These are phyloP conservation scores for Enteromius treurensis DNA, from an alignment of 2,797 vertebrate genomes.

Conservation along the genomic window DNA sequence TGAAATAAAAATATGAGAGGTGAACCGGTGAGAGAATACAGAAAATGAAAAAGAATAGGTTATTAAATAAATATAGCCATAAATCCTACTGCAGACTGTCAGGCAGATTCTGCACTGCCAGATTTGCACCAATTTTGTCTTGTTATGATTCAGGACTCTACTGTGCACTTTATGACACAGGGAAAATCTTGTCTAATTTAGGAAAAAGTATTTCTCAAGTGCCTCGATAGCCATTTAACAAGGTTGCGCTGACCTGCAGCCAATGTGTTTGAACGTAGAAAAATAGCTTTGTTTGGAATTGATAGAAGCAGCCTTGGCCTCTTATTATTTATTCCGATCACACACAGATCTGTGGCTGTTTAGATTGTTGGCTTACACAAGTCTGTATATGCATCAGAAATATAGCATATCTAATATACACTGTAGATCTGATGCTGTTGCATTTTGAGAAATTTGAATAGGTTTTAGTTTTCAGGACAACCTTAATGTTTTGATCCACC, in stretches of 20 bases:
- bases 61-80: conserved; percentile 21
- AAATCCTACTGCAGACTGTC: not conserved
- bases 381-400: not conserved
- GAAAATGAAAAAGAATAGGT: conserved; percentile 7
- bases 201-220: conserved; percentile 35
- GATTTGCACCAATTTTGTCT: conserved; percentile 17
- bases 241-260: conserved; percentile 32
- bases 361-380: not conserved
- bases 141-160: conserved; percentile 23
- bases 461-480: no score
- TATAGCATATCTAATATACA: not conserved
- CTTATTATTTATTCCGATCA: not conserved
- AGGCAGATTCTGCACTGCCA: conserved; percentile 2
- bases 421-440: not conserved
- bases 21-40: conserved; percentile 1
- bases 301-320: not conserved
- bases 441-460: not conserved
- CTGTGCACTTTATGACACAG: conserved; percentile 1
- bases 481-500: no score
- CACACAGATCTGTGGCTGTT: not conserved
- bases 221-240: conserved; percentile 15
- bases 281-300: conserved; percentile 4
- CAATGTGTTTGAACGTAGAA: conserved; percentile 17
- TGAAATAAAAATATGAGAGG: not conserved
- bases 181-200: conserved; percentile 35